These are phyloP conservation scores for Drosophila tristis DNA, from an alignment of 1,140 invertebrate genomes.

Conservation along the genomic window DNA sequence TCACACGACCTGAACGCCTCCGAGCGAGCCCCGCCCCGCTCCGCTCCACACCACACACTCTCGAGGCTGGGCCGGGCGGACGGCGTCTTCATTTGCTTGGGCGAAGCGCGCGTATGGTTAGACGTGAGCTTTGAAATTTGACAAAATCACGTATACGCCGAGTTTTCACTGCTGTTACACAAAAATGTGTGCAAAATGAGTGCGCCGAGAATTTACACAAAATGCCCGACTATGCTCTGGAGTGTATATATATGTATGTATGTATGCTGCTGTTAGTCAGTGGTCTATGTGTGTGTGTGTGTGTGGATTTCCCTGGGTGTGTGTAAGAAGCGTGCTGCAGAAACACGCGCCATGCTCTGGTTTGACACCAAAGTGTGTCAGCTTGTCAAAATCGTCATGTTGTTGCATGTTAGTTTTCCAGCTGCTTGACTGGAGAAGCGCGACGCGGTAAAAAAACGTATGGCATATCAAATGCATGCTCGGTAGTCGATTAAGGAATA, in stretches of 20 bases:
- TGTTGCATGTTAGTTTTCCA: constrained; percentile 77
- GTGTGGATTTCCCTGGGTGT: neutral
- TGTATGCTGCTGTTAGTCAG: neutral
- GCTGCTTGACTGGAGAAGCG: constrained; percentile 67
- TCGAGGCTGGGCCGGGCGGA: neutral
- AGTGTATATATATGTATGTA: constrained; percentile 22
- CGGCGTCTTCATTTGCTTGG: constrained; percentile 52
- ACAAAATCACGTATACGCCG: constrained; percentile 79
- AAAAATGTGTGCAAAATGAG: constrained; percentile 67
- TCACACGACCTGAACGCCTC: constrained; percentile 41
- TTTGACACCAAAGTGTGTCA: constrained; percentile 80
- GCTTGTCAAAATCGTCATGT: constrained; percentile 80
- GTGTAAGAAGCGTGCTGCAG: neutral
- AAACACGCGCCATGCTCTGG: constrained; percentile 55
- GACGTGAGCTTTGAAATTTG: constrained; percentile 77
- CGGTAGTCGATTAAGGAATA: too few species aligned
- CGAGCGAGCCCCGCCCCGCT: neutral
- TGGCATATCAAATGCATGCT: neutral
- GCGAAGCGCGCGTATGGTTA: constrained; percentile 17
- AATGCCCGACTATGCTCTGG: constrained; percentile 18
- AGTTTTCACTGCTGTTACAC: constrained; percentile 75
- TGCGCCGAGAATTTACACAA: constrained; percentile 71
- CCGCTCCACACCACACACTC: neutral
- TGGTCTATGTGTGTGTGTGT: constrained; percentile 8
- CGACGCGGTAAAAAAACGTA: constrained; percentile 15